Conservation (phyloP, 2,888 invertebrate genomes). For the Tineola bisselliella region DNA sequence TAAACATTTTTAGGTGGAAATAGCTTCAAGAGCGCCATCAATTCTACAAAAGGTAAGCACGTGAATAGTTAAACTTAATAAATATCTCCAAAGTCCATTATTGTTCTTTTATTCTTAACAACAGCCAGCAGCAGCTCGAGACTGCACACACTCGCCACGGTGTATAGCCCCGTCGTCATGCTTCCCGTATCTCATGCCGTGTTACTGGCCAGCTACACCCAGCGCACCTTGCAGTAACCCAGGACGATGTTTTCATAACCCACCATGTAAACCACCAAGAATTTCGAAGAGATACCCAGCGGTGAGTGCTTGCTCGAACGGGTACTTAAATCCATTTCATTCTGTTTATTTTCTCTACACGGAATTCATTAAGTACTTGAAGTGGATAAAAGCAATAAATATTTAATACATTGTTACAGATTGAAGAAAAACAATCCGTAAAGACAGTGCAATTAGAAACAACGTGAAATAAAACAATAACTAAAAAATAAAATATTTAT, state of each 20-base stretch:
- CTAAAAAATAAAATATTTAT: too few species aligned
- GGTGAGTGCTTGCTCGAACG: too few species aligned
- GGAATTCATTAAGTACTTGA: too few species aligned
- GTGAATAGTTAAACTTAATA: not conserved
- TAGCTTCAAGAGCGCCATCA: conserved; percentile 48
- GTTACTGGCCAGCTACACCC: conserved; percentile 48
- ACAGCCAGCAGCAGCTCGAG: conserved; percentile 42
- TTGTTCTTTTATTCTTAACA: too few species aligned
- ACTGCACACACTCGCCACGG: conserved; percentile 42
- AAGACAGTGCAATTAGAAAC: too few species aligned
- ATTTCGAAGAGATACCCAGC: not conserved
- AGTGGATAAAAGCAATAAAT: too few species aligned
- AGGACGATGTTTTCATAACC: conserved; percentile 48
- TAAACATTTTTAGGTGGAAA: conserved; percentile 28
- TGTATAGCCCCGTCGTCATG: conserved; percentile 45
- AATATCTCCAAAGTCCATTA: too few species aligned
- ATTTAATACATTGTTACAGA: too few species aligned
- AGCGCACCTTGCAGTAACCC: conserved; percentile 46
- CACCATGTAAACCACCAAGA: conserved; percentile 41
- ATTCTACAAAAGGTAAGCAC: conserved; percentile 36
- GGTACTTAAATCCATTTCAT: too few species aligned
- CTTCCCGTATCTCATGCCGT: conserved; percentile 55
- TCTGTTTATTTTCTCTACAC: too few species aligned
- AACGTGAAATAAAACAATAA: too few species aligned
- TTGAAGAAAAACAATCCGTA: too few species aligned